A percentile compares a stretch with the other conserved stretches of the same genome.
Evolutionary conservation across 2,797 vertebrate genomes (phyloP).

Genomic region (Scomberomorus guttatus): DNA sequence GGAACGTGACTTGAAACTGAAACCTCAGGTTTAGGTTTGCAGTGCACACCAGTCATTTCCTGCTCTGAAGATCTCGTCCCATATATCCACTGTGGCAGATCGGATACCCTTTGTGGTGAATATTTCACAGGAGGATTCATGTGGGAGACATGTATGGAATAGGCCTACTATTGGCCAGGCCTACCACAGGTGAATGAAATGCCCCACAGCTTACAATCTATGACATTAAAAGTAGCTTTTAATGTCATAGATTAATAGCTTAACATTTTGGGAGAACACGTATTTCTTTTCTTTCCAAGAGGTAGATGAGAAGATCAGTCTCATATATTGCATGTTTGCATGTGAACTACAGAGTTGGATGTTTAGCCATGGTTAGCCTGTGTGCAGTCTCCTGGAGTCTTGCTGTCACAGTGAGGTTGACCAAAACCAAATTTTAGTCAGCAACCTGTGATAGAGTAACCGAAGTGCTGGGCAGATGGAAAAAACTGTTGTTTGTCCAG

Average conservation of each 20-base stretch:
- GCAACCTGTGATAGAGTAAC: too few species aligned
- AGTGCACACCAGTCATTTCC: constrained; percentile 51
- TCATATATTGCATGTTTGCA: too few species aligned
- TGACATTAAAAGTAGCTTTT: not conserved
- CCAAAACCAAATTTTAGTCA: not conserved
- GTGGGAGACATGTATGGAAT: not conserved
- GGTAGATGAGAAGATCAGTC: not conserved
- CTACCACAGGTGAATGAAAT: not conserved
- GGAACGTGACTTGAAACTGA: constrained; percentile 66
- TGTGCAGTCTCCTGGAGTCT: too few species aligned
- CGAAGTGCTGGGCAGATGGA: not conserved
- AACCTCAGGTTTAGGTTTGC: constrained; percentile 68
- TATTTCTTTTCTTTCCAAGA: not conserved
- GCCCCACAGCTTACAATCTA: not conserved
- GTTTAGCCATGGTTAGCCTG: too few species aligned
- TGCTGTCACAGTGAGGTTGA: not conserved
- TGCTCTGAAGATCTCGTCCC: constrained; percentile 41
- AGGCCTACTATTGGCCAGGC: not conserved
- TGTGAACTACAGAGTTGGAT: too few species aligned
- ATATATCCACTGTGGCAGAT: constrained; percentile 53
- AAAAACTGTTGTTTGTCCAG: not conserved
- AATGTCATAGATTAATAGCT: too few species aligned
- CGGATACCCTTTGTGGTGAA: constrained; percentile 65
- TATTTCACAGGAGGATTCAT: constrained; percentile 65
- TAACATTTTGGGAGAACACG: not conserved